Evolutionary conservation across 2,113 vertebrate species (phyloP).

Genomic region (Tyrannus savana): DNA sequence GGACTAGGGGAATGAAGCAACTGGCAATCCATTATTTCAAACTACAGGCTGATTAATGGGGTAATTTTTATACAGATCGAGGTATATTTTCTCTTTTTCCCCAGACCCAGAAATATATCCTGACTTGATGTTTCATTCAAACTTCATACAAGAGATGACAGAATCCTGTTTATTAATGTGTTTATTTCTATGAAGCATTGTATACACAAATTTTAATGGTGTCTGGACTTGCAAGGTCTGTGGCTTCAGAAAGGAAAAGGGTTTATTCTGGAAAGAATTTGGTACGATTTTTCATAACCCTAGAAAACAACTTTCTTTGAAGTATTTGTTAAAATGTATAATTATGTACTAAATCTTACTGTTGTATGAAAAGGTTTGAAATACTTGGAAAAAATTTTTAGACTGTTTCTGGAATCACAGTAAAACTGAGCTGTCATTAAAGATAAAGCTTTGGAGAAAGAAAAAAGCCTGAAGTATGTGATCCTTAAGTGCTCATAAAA

Average conservation of each 20-base stretch:
- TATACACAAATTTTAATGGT: background rate
- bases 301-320: background rate
- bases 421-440: background rate
- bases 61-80: background rate
- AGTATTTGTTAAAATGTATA: background rate
- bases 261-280: background rate
- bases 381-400: background rate
- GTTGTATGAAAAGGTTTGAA: background rate
- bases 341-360: background rate
- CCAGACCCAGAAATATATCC: background rate
- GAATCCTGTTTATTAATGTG: background rate
- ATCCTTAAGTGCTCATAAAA: background rate
- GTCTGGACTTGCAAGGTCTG: background rate
- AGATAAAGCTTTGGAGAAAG: background rate
- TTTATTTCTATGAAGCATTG: background rate
- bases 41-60: conserved; percentile 49
- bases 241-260: background rate
- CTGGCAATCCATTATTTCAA: conserved; percentile 50
- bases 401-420: background rate
- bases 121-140: background rate
- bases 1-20: conserved; percentile 16
- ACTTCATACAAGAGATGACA: background rate
- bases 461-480: background rate
- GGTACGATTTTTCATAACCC: background rate
- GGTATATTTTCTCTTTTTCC: background rate